phyloP scores from a whole-genome alignment of 2,888 invertebrate genomes.

The Plagiodera versicolora region DNA sequence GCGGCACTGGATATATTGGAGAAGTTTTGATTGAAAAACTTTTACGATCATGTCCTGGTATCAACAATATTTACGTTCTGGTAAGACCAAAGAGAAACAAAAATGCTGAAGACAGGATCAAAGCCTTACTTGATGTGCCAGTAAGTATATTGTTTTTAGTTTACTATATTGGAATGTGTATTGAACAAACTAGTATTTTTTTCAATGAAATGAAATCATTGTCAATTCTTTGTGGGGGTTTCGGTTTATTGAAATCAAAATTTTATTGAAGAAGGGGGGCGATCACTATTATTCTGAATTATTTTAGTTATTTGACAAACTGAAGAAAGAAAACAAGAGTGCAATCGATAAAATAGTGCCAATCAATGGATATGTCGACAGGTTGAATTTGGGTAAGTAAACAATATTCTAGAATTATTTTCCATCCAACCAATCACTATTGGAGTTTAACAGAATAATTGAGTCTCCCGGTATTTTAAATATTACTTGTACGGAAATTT shows the following conservation, averaged over 20 bases:
- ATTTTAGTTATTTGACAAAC: conserved; percentile 7
- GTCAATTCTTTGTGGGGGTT: too few relatives aligned
- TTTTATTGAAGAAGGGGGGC: too few relatives aligned
- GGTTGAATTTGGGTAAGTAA: conserved; percentile 14
- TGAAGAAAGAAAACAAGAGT: neutral
- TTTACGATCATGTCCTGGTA: conserved; percentile 76
- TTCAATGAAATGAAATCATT: too few relatives aligned
- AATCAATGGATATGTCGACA: conserved; percentile 10
- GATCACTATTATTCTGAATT: neutral
- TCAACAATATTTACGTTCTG: conserved; percentile 76
- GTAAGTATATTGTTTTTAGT: conserved; percentile 52
- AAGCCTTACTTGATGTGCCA: conserved; percentile 59
- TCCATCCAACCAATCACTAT: too few relatives aligned
- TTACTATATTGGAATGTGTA: too few relatives aligned
- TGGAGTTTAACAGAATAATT: too few relatives aligned
- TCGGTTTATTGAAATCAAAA: too few relatives aligned
- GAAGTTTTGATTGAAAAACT: conserved; percentile 89
- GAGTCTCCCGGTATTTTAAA: too few relatives aligned
- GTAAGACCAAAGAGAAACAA: conserved; percentile 73
- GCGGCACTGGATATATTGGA: conserved; percentile 89
- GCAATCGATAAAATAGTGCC: conserved; percentile 15
- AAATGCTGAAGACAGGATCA: conserved; percentile 65
- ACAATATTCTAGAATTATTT: too few relatives aligned
- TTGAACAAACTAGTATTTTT: too few relatives aligned
- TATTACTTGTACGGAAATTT: too few relatives aligned